These are phyloP conservation scores for Pentalonia nigronervosa DNA, from an alignment of 1,140 invertebrate genomes.

Conservation along the genomic window DNA sequence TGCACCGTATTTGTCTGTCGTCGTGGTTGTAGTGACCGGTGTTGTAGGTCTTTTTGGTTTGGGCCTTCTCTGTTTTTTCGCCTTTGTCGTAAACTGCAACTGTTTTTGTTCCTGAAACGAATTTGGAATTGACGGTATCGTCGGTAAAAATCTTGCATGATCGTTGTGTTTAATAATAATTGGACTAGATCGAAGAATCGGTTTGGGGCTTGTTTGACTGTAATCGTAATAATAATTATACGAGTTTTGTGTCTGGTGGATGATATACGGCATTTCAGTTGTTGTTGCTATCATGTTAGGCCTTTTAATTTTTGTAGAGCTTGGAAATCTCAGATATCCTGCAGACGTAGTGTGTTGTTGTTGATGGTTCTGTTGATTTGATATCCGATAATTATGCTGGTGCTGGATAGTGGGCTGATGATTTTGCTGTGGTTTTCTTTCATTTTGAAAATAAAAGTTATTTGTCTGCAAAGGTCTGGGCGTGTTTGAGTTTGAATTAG, in stretches of 20 bases:
- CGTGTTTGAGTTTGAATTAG: conserved; percentile 18
- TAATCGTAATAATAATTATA: conserved; percentile 30
- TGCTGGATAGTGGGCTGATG: background rate
- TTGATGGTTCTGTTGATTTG: background rate
- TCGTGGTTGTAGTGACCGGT: conserved; percentile 12
- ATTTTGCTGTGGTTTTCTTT: conserved; percentile 21
- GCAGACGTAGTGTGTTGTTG: background rate
- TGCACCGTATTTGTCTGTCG: conserved; percentile 49
- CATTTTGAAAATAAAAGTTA: conserved; percentile 29
- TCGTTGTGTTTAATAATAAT: background rate
- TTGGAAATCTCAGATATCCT: conserved; percentile 39
- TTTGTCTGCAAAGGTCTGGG: background rate
- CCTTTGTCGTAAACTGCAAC: background rate
- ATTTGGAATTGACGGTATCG: background rate
- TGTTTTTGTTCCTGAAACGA: background rate
- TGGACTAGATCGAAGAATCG: background rate
- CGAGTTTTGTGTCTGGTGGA: background rate
- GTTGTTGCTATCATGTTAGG: conserved; percentile 43
- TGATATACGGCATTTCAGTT: background rate
- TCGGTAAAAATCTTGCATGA: conserved; percentile 36
- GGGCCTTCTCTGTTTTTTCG: conserved; percentile 43
- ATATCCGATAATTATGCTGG: background rate
- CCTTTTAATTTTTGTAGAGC: conserved; percentile 17
- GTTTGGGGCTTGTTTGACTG: conserved; percentile 12
- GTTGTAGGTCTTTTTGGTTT: conserved; percentile 43